phyloP scores from a whole-genome alignment of 2,113 vertebrate species.

The Myrmophylax atrothorax region DNA sequence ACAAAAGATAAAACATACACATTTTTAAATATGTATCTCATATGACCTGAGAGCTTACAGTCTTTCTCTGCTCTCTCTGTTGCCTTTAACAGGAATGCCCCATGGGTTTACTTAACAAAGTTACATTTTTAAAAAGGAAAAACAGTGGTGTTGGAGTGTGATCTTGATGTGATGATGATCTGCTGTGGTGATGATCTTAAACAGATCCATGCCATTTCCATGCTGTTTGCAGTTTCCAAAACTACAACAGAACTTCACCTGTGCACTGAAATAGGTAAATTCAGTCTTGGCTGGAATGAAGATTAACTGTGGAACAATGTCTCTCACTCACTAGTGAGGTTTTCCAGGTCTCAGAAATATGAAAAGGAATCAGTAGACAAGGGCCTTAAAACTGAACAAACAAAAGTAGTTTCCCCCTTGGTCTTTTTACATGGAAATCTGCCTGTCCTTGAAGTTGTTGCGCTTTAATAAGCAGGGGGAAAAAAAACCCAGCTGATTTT shows the following conservation, averaged over 20 bases:
- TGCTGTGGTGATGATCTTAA: rapidly evolving
- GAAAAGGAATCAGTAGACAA: neutral
- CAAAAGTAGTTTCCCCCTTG: neutral
- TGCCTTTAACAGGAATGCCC: neutral
- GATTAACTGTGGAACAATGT: neutral
- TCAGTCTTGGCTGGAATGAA: neutral
- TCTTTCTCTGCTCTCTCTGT: neutral
- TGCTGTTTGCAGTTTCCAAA: neutral
- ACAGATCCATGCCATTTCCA: neutral
- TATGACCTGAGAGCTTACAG: neutral
- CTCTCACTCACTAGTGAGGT: neutral
- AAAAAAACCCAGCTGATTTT: neutral
- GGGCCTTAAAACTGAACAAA: neutral
- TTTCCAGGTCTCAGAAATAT: neutral
- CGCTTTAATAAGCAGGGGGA: neutral
- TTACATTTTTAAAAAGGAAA: neutral
- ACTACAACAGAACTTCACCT: neutral
- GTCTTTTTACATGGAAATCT: neutral
- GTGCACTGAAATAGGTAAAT: neutral
- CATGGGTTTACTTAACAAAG: neutral
- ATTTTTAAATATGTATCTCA: neutral
- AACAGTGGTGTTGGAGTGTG: neutral
- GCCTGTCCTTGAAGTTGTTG: neutral
- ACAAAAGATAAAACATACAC: neutral
- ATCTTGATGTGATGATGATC: rapidly evolving